These are phyloP conservation scores for Agrenia bidenticulata DNA, from an alignment of 2,888 invertebrate genomes.

Conservation along the genomic window DNA sequence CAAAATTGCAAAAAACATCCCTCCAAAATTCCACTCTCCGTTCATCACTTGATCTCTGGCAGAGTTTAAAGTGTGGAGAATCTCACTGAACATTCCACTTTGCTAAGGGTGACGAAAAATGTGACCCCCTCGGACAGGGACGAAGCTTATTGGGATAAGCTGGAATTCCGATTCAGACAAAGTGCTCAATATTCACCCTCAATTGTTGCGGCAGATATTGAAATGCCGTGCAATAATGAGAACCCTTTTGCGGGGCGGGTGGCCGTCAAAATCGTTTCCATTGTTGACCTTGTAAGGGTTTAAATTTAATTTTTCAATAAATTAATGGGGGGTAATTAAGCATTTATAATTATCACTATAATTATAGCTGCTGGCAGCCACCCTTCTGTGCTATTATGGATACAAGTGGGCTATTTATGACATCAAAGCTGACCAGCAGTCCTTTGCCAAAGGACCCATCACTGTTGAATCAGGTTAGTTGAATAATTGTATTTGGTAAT, in stretches of 20 bases:
- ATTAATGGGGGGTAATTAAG: not conserved
- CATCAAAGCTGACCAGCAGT: slow-evolving; percentile 7
- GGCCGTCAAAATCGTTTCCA: slow-evolving; percentile 43
- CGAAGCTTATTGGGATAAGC: no score
- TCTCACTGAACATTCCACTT: no score
- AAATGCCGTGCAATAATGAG: slow-evolving; percentile 8
- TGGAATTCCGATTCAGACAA: no score
- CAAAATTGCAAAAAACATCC: no score
- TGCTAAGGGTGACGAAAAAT: no score
- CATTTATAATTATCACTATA: no score
- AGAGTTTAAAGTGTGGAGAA: no score
- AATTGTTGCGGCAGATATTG: not conserved
- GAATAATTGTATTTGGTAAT: not conserved
- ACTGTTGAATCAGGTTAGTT: slow-evolving; percentile 41
- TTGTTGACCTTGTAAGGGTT: slow-evolving; percentile 36
- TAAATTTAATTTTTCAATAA: not conserved
- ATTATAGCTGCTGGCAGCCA: slow-evolving; percentile 42
- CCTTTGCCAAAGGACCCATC: slow-evolving; percentile 37
- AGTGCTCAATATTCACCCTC: no score
- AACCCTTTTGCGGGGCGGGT: slow-evolving; percentile 41
- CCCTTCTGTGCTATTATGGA: slow-evolving; percentile 45
- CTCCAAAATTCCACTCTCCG: no score
- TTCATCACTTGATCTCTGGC: no score
- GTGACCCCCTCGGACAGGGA: no score
- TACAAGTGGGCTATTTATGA: slow-evolving; percentile 43